phyloP scores from a whole-genome alignment of 2,797 vertebrate genomes.

The Mionectes olivaceus region DNA sequence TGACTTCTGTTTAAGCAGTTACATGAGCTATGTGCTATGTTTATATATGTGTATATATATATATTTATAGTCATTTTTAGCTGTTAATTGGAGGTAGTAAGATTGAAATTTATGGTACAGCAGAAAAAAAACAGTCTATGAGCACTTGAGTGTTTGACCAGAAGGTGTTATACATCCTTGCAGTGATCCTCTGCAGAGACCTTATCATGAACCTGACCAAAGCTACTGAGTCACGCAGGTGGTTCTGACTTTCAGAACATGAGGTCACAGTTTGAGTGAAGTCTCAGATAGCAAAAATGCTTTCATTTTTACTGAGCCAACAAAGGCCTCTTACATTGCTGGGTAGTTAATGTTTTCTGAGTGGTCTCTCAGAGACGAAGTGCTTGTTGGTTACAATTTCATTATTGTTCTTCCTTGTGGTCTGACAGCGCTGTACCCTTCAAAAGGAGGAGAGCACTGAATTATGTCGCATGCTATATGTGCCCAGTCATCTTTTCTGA shows the following conservation, averaged over 20 bases:
- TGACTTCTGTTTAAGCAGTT: background rate
- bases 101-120: background rate
- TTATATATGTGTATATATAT: background rate
- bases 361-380: constrained; percentile 36
- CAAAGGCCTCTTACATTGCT: constrained; percentile 24
- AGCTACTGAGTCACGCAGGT: background rate
- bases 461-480: background rate
- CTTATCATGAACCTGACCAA: background rate
- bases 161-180: constrained; percentile 15
- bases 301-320: constrained; percentile 47
- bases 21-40: background rate
- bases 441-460: background rate
- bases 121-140: background rate
- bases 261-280: constrained; percentile 43
- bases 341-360: constrained; percentile 52
- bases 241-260: constrained; percentile 32
- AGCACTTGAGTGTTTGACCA: background rate
- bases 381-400: constrained; percentile 1
- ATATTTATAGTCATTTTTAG: background rate
- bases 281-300: background rate
- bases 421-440: constrained; percentile 2
- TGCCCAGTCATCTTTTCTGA: background rate
- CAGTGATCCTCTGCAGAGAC: background rate
- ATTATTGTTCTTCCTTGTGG: constrained; percentile 9
- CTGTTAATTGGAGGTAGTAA: constrained; percentile 2